These are phyloP conservation scores for Microctenopoma lineatum DNA, from an alignment of 2,797 vertebrate species.

Conservation along the genomic window DNA sequence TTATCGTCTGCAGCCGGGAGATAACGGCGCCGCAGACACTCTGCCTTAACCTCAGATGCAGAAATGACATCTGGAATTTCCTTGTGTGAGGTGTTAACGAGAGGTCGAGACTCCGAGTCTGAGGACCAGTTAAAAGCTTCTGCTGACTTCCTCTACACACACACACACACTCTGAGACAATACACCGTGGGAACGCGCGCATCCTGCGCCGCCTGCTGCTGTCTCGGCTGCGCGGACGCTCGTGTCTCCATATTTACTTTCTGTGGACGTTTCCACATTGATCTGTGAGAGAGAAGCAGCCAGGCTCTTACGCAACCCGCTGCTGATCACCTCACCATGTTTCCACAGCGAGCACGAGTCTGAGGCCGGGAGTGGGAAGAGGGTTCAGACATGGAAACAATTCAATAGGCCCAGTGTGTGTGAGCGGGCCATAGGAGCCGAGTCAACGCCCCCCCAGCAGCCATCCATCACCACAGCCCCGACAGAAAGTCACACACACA, in stretches of 20 bases:
- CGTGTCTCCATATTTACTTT: slow-evolving; percentile 38
- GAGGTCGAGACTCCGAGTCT: too few relatives aligned
- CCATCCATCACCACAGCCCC: slow-evolving; percentile 37
- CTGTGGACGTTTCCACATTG: slow-evolving; percentile 27
- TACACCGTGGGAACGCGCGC: slow-evolving; percentile 21
- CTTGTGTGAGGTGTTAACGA: too few relatives aligned
- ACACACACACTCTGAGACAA: background rate
- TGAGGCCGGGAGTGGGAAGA: background rate
- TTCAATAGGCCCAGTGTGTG: slow-evolving; percentile 25
- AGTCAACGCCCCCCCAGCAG: slow-evolving; percentile 17
- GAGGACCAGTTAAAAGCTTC: too few relatives aligned
- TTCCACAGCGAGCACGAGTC: slow-evolving; percentile 14
- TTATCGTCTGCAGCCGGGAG: too few relatives aligned
- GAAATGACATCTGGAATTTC: too few relatives aligned
- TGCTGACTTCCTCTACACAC: too few relatives aligned
- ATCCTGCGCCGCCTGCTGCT: slow-evolving; percentile 39
- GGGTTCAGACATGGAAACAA: slow-evolving; percentile 27
- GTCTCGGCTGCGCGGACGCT: background rate
- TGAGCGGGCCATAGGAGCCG: slow-evolving; percentile 3
- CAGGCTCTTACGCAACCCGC: slow-evolving; percentile 47
- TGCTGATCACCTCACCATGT: slow-evolving; percentile 37
- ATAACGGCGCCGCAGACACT: too few relatives aligned
- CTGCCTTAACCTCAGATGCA: too few relatives aligned
- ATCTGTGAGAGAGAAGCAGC: slow-evolving; percentile 25
- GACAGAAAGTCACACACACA: slow-evolving; percentile 25